Evolutionary conservation across 2,113 vertebrate species (phyloP), one percentile per base, ranked within the genome.

Genomic region (Gavialis gangeticus): DNA sequence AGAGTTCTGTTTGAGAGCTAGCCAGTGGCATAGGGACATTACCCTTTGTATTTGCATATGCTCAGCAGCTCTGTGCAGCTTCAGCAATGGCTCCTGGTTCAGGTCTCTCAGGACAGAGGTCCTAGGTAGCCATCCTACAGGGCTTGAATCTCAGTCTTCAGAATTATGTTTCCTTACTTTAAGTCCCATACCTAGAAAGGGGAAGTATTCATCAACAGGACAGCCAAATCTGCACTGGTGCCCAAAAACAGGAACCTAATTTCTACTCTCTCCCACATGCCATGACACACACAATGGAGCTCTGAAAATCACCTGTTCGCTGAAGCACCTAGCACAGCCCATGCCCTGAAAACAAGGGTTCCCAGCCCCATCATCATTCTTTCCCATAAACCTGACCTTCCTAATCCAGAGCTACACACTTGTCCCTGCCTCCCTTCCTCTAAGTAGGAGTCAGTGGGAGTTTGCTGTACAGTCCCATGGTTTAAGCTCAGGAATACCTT

Each of bases 11-110:
- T 34, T 19, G 9, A 69, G 54, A 63, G 67, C 79, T 1, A 58
- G 75, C 4, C 28, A 8, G 69, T 0, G 3, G 25, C 80, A 28
- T 25, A 85, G 81, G 25, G n/a, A 81, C 76, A 95, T 97, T 96
- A 97, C 97, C 97, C 97, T 93, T 73, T 97, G 97, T 64, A 89
- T 82, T 93, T 92, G 98, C 97, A 98, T 97, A 90, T 98, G 97
- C 15, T 98, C 96, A 58, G 98, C 97, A 62, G 97, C 93, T 88
- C 93, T 98, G 85, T 84, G 95, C 92, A 98, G 92, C 82, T 98
- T 97, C 91, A 58, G 96, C 90, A 98, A 96, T 81, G 98, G 96
- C 27, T 98, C 97, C 95, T 98, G 96, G n/a, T 98, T 97, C 34
- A 98, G 86, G 37, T 91, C 89, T 71, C 95, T 97, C 73, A 98